Percentiles rank a stretch among this genome's conserved stretches.
Conservation (phyloP, 2,797 vertebrate species). For the Neosilurus hyrtlii region DNA sequence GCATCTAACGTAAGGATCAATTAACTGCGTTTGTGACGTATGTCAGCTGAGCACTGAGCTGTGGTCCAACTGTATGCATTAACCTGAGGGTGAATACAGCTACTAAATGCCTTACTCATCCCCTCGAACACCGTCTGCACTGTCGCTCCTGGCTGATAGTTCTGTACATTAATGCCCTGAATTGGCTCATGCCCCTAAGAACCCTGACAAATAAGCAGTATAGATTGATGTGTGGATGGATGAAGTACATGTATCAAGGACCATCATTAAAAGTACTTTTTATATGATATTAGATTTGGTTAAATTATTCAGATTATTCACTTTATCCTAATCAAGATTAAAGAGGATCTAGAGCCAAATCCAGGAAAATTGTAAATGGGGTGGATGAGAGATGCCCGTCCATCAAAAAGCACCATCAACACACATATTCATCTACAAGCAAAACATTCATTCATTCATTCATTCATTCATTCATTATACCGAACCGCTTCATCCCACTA, state of each 20-base stretch:
- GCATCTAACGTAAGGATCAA: constrained; percentile 45
- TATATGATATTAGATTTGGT: neutral
- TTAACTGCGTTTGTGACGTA: constrained; percentile 35
- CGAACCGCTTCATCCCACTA: too few species aligned
- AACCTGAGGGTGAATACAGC: constrained; percentile 57
- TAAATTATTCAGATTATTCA: too few species aligned
- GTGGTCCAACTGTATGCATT: constrained; percentile 43
- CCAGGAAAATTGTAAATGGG: neutral
- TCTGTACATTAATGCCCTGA: too few species aligned
- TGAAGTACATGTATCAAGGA: neutral
- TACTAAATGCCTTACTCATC: constrained; percentile 51
- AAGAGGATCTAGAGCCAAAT: neutral
- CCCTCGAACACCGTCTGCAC: neutral
- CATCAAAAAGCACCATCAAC: neutral
- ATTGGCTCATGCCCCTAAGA: too few species aligned
- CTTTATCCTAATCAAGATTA: neutral
- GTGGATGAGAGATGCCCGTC: neutral
- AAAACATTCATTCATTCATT: too few species aligned
- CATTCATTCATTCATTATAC: too few species aligned
- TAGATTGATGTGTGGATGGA: too few species aligned
- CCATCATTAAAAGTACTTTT: neutral
- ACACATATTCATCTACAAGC: neutral
- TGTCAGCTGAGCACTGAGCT: constrained; percentile 46
- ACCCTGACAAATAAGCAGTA: too few species aligned
- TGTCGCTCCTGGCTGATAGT: neutral